phyloP scores from a whole-genome alignment of 2,113 vertebrate species.

The Seriola dumerili region DNA sequence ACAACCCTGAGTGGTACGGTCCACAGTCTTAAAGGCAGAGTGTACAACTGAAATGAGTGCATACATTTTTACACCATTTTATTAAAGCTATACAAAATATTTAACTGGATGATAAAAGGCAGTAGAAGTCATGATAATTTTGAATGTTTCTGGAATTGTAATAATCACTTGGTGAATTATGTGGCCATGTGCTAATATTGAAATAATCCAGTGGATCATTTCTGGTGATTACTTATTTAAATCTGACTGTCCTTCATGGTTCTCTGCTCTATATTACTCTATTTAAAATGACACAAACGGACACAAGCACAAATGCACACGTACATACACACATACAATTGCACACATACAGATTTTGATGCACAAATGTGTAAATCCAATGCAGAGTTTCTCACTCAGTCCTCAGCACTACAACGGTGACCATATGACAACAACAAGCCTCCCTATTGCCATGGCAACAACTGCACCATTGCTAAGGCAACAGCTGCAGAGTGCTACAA shows the following conservation, averaged over 20 bases:
- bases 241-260: conserved; percentile 21
- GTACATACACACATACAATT: not conserved
- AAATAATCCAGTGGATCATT: conserved; percentile 6
- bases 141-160: not conserved
- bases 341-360: conserved; percentile 6
- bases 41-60: conserved; percentile 62
- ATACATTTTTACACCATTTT: conserved; percentile 40
- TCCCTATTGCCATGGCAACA: conserved; percentile 85
- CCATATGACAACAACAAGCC: conserved; percentile 83
- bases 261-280: not conserved
- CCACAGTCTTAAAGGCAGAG: conserved; percentile 85
- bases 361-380: conserved; percentile 48
- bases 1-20: conserved; percentile 74
- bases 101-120: not conserved
- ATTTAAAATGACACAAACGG: conserved; percentile 10
- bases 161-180: not conserved
- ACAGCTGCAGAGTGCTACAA: conserved; percentile 84
- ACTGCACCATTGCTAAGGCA: conserved; percentile 87
- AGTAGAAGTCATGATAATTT: not conserved
- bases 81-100: conserved; percentile 16
- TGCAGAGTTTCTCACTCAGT: conserved; percentile 41
- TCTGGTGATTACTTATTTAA: conserved; percentile 26
- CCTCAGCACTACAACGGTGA: conserved; percentile 53
- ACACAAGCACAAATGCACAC: not conserved
- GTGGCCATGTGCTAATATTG: not conserved